Evolutionary conservation across 2,797 vertebrate species (phyloP).

Genomic region (Acrossocheilus wenchowensis): DNA sequence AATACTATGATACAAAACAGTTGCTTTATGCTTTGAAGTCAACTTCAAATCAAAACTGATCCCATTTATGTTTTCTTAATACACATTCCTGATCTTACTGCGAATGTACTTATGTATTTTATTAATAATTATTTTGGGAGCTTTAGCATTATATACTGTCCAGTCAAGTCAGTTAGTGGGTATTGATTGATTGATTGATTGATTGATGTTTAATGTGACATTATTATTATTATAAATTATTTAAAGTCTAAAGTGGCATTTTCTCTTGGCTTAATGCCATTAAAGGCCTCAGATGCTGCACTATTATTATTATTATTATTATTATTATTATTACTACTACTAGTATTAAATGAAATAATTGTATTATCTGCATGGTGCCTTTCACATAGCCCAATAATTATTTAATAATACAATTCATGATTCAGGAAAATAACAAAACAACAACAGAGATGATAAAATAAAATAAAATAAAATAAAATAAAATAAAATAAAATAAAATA

Average conservation of each 20-base stretch:
- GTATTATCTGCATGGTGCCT: not conserved
- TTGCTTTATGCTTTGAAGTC: conserved; percentile 17
- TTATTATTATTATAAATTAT: too few species aligned
- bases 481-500: too few species aligned
- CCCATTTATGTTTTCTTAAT: not conserved
- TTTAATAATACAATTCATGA: not conserved
- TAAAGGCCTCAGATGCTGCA: not conserved
- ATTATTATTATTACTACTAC: not conserved
- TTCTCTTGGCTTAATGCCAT: too few species aligned
- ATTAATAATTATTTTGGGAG: not conserved
- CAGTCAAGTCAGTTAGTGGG: not conserved
- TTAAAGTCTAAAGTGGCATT: not conserved
- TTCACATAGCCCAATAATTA: not conserved
- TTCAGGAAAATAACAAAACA: not conserved
- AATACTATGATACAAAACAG: conserved; percentile 14
- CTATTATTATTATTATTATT: too few species aligned
- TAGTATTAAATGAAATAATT: not conserved
- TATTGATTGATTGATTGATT: not conserved
- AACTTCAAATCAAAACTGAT: not conserved
- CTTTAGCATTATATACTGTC: not conserved
- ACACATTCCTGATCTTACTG: not conserved
- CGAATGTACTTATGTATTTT: not conserved
- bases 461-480: too few species aligned
- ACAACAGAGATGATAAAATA: too few species aligned
- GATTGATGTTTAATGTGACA: not conserved